A percentile compares a stretch with the other conserved stretches of the same genome.
phyloP scores from a whole-genome alignment of 2,113 vertebrate genomes.

The Aramus guarauna region DNA sequence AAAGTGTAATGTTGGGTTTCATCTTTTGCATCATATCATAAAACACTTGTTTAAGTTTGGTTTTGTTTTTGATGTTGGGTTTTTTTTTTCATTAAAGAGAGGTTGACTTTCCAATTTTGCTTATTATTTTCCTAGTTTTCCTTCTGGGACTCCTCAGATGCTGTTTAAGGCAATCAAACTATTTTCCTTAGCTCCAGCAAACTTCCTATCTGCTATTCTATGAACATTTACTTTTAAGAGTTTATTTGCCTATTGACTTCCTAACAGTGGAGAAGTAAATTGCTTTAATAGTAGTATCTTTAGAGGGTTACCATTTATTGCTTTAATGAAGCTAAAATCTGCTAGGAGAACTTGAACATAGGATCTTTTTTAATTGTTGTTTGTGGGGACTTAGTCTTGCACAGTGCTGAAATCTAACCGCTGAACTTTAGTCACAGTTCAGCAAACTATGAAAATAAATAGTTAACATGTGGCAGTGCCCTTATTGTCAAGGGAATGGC shows the following conservation, averaged over 20 bases:
- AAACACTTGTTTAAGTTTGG: no score
- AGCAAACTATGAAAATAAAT: background rate
- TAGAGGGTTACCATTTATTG: background rate
- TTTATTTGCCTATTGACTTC: background rate
- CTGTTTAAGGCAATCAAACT: background rate
- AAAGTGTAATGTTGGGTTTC: background rate
- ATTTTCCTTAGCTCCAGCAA: background rate
- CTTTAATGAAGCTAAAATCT: background rate
- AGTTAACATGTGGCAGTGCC: background rate
- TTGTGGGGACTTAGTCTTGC: background rate
- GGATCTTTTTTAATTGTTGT: background rate
- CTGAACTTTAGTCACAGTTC: background rate
- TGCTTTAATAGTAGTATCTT: background rate
- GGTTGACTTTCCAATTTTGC: background rate
- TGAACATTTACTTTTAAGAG: background rate
- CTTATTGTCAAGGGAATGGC: background rate
- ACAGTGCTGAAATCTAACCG: fast-evolving
- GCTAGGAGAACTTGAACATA: background rate
- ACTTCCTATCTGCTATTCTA: background rate
- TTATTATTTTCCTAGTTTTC: background rate
- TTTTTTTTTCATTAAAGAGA: background rate
- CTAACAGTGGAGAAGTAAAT: background rate
- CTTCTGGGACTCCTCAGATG: background rate
- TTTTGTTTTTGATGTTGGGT: no score
- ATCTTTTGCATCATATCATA: no score